These are phyloP conservation scores for Melanotaenia boesemani DNA, from an alignment of 2,797 vertebrate genomes.

Conservation along the genomic window DNA sequence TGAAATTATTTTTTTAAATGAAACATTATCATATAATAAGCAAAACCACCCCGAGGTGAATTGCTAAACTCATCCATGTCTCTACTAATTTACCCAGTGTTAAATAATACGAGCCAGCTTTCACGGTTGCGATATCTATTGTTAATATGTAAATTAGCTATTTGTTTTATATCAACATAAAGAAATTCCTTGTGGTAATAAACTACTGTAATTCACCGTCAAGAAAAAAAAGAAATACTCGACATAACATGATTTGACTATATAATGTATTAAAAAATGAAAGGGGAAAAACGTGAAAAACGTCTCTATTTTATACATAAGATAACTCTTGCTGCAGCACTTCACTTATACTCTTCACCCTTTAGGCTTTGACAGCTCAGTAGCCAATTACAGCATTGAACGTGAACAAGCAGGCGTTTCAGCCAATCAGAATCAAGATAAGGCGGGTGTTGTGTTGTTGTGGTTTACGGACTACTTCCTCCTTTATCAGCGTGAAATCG, in stretches of 20 bases:
- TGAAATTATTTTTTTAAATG: background rate
- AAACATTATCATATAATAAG: background rate
- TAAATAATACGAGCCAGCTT: background rate
- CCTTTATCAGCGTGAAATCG: constrained; percentile 47
- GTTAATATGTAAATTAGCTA: background rate
- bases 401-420: background rate
- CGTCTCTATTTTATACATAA: background rate
- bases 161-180: background rate
- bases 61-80: background rate
- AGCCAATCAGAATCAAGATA: constrained; percentile 53
- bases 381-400: constrained; percentile 39
- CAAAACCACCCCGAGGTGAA: background rate
- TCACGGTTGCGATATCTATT: background rate
- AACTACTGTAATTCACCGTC: background rate
- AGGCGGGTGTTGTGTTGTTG: constrained; percentile 57
- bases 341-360: background rate
- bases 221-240: background rate
- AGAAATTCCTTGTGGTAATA: background rate
- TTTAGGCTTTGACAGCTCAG: background rate
- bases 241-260: background rate
- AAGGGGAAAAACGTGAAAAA: background rate
- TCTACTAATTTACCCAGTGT: background rate
- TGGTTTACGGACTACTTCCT: constrained; percentile 57
- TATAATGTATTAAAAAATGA: background rate
- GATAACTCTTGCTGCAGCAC: background rate